Base-by-base conservation (phyloP, 2,888 invertebrate genomes). In the Platycheirus rosarum region DNA sequence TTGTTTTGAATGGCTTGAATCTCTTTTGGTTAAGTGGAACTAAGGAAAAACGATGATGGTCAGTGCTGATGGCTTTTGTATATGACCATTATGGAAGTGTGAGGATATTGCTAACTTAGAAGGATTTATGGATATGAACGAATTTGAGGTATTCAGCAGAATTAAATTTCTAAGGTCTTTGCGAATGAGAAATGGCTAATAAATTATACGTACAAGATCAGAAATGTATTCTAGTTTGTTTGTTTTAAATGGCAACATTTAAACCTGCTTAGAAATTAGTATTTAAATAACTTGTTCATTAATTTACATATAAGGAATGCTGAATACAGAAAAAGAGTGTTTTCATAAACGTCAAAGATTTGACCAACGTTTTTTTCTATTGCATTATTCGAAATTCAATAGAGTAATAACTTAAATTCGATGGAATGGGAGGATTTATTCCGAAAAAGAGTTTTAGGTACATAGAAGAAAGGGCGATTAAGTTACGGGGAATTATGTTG, bases 51-150 rank as follows among this genome's bases (percentile, higher is more conserved):
- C 51, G 62, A 51, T 60, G 68, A 51, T 49, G 74, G 11, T 29
- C 35, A 42, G 44, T 29, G 69, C 23, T 75, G 75, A 75, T 62
- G 60, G 60, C 68, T 74, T 18, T 74, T 16, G 74, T 51, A 7
- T 32, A 51, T 55, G 49, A 13, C 62, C 62, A 60, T 71, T 32
- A 32, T 46, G 44, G 40, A 40, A 55, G 55, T 46, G 29, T 48
- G 48, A 13, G 37, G 44, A 37, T 53, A 44, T 51, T 53, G 68
- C 37, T 48, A 11, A 57, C 46, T 26, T n/a, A 48, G 20, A 60
- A 57, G 44, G 53, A 75, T 68, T 75, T 68, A 75, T 75, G 46
- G 44, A 68, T 60, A 49, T 51, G 48, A 32, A 53, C 26, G 44
- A 49, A 60, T 49, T 66, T 53, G 35, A 51, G 51, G 51, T 14